Base-by-base conservation (phyloP, 2,797 vertebrate genomes). In the Dryobates pubescens region DNA sequence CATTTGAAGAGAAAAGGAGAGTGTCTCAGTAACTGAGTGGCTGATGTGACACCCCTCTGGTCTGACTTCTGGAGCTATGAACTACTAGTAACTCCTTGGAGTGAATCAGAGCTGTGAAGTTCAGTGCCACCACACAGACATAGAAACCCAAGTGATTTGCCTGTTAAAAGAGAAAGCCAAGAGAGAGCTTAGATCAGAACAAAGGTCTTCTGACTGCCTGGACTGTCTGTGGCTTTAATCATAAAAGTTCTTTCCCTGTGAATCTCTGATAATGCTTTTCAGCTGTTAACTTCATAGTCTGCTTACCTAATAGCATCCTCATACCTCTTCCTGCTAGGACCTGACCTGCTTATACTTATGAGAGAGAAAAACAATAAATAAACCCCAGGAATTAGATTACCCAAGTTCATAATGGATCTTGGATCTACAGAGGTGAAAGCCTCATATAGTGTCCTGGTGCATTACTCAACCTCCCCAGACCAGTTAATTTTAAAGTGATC, bases 401-500 rank as follows among this genome's bases (percentile, higher is more conserved):
- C 68, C 54, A n/a, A 49, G 81, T 65, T 91, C 20, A 1, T 88
- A 69, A 34, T 29, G 47, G 9, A 1, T 88, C 65, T 76, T 64
- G 62, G 51, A 69, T 74, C 30, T 68, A 58, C 32, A 15, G 86
- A 91, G 65, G 41, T 79, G 76, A 82, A 86, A 79, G 62, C 51
- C 89, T 86, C 41, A 0, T 51, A 69, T 8, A 36, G 80, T 64
- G 29, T 70, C 71, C 81, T 1, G 1, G 78, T 79, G 74, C n/a
- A 41, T 76, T 84, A n/a, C 24, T 77, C 10, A 0, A 81, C 71
- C 81, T 91, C 74, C 77, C 62, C 67, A 47, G 89, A 38, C 58
- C 0, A 3, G 32, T 64, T 92, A 58, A 88, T 92, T 94, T 90
- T 84, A 59, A 90, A 93, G 78, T 86, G 89, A 91, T 95, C 87